These are phyloP conservation scores for Himalopsyche kuldschensis DNA, from an alignment of 2,888 invertebrate species.

Conservation along the genomic window DNA sequence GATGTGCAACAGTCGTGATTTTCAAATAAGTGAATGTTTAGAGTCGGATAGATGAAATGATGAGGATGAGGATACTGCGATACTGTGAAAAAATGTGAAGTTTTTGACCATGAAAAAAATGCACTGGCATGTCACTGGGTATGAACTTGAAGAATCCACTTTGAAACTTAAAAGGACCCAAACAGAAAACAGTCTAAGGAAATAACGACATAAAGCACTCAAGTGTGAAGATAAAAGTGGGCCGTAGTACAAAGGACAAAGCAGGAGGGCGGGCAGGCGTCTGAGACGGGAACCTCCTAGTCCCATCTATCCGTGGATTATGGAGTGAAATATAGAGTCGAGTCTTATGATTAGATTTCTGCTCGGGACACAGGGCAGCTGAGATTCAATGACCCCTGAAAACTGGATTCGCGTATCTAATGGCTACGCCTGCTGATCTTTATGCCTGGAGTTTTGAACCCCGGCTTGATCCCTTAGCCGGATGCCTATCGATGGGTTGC, in stretches of 20 bases:
- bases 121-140: neutral
- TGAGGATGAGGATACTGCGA: no score
- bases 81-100: no score
- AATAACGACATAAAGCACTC: conserved; percentile 31
- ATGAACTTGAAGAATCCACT: conserved; percentile 16
- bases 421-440: conserved; percentile 21
- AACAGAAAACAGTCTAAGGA: conserved; percentile 18
- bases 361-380: conserved; percentile 34
- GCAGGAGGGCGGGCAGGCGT: neutral
- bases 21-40: no score
- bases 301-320: conserved; percentile 36
- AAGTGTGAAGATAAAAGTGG: conserved; percentile 39
- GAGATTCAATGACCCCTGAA: conserved; percentile 38
- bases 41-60: no score
- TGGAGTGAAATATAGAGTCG: conserved; percentile 35
- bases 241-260: conserved; percentile 20
- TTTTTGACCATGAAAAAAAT: no score
- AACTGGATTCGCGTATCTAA: conserved; percentile 35
- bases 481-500: neutral
- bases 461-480: neutral
- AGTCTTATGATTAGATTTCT: conserved; percentile 38
- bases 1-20: no score
- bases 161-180: conserved; percentile 22
- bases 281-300: neutral
- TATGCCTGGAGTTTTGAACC: conserved; percentile 20